phyloP scores from a whole-genome alignment of 2,888 invertebrate species.

The Eilema caniola region DNA sequence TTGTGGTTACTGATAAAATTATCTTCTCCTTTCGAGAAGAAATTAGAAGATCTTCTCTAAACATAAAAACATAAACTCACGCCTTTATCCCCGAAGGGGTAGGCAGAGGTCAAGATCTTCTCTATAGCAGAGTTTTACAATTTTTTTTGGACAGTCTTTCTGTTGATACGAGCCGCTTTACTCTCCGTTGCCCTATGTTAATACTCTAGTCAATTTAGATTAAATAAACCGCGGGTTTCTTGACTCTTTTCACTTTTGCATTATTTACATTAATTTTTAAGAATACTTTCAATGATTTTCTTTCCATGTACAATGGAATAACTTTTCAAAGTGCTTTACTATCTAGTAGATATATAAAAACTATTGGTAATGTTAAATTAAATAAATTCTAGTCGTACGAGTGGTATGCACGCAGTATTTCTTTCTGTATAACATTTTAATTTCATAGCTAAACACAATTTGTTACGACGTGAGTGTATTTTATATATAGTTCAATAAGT shows the following conservation, averaged over 20 bases:
- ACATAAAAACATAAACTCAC: too few species aligned
- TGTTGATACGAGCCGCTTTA: not conserved
- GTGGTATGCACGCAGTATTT: slow-evolving; percentile 75
- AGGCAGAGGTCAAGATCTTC: too few species aligned
- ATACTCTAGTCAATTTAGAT: slow-evolving; percentile 82
- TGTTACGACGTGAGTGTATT: slow-evolving; percentile 81
- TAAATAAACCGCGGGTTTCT: slow-evolving; percentile 63
- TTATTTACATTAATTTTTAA: slow-evolving; percentile 22
- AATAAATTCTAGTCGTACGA: slow-evolving; percentile 79
- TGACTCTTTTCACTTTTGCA: slow-evolving; percentile 21
- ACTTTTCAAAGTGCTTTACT: slow-evolving; percentile 87
- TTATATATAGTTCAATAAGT: slow-evolving; percentile 77
- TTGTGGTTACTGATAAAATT: too few species aligned
- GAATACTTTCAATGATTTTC: slow-evolving; percentile 34
- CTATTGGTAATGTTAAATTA: slow-evolving; percentile 83
- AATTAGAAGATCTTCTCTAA: too few species aligned
- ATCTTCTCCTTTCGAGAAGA: too few species aligned
- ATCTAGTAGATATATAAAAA: slow-evolving; percentile 83
- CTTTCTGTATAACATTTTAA: slow-evolving; percentile 39
- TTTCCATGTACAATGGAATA: slow-evolving; percentile 74
- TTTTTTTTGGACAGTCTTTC: not conserved
- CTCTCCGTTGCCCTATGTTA: slow-evolving; percentile 20
- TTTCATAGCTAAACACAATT: slow-evolving; percentile 72
- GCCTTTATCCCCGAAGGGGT: too few species aligned
- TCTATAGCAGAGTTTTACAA: too few species aligned